Base-by-base conservation (phyloP, 23 tunicate genomes). In the Aplidium turbinatum region DNA sequence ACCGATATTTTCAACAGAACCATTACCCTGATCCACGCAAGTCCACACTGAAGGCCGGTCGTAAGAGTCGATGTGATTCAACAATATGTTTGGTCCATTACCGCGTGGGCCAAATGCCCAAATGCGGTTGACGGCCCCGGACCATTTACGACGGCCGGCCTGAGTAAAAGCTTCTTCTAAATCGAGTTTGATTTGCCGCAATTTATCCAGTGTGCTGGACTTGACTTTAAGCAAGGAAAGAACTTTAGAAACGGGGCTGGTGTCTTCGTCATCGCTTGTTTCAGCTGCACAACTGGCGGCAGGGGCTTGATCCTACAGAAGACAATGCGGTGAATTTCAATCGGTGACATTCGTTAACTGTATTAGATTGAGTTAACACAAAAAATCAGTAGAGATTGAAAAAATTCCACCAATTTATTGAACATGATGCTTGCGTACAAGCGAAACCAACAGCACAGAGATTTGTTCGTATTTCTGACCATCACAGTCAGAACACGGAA, bases 71-170 rank as follows among this genome's bases (percentile, higher is more conserved):
- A 65, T 54, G 45, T 27, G 30, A 42, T 83, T 95, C 1, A 95
- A 23, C 23, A 95, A 77, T 0, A 95, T 24, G 62, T 95, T 95
- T 47, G 94, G 87, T 21, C 99, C 99, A 68, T 78, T 74, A 28
- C 92, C 90, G 7, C 90, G 87, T 0, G 99, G 99, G 9, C 99
- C 99, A 53, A 95, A 88, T 21, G 92, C 58, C 87, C 95, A 88
- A 31, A 95, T 95, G 20, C 69, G 89, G 58, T 95, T 84, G 23
- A 68, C 69, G 0, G 80, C 86, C 16, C 39, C 60, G 35, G 82
- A 50, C 89, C 95, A 94, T 51, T 70, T 87, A 31, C 88, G 51
- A 22, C 56, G 53, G 21, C 84, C 93, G 5, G 88, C 79, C 23
- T 47, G 46, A 0, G 30, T 22, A 78, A 94, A 87, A 19, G 94